Evolutionary conservation across 2,888 invertebrate species (phyloP), one percentile per base, ranked within the genome.

Genomic region (Bugulina stolonifera): DNA sequence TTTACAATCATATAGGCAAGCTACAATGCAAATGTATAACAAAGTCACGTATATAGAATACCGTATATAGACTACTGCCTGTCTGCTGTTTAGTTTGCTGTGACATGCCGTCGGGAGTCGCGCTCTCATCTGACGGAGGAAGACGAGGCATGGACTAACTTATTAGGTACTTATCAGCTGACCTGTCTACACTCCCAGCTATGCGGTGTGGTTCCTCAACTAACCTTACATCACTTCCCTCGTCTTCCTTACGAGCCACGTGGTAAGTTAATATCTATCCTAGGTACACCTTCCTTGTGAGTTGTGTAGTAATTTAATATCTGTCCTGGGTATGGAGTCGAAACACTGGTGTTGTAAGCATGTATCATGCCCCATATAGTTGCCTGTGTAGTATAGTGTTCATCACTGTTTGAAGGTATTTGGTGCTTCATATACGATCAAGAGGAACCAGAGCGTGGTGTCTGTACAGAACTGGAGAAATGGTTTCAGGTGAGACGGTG

Each of bases 61-160:
- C n/a, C n/a, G n/a, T n/a, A n/a, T n/a, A n/a, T n/a, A n/a, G n/a
- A n/a, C n/a, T n/a, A n/a, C n/a, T n/a, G n/a, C n/a, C n/a, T n/a
- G n/a, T n/a, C n/a, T 43, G 10, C 23, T 55, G 55, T 55, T 5
- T 55, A 64, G 64, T 64, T 64, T 64, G 64, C 64, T 14, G 64
- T 64, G 34, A 64, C 64, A 2, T 64, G 64, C 64, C 29, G 64
- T 14, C 29, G 64, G 2, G 29, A 64, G 5, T 64, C 64, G 2
- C 27, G 64, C 5, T 32, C 64, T 3, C 32, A 64, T 64, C 27
- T 64, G 27, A 34, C 29, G 1, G 22, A 22, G 64, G 5, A 25
- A n/a, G 64, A 64, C 29, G 64, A 64, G 32, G 64, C 64, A 64
- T 64, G 64, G 64, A 64, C 25, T 64, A 27, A 14, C 10, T 3